phyloP scores from a whole-genome alignment of 2,888 invertebrate species.

The Platerodrilus igneus region DNA sequence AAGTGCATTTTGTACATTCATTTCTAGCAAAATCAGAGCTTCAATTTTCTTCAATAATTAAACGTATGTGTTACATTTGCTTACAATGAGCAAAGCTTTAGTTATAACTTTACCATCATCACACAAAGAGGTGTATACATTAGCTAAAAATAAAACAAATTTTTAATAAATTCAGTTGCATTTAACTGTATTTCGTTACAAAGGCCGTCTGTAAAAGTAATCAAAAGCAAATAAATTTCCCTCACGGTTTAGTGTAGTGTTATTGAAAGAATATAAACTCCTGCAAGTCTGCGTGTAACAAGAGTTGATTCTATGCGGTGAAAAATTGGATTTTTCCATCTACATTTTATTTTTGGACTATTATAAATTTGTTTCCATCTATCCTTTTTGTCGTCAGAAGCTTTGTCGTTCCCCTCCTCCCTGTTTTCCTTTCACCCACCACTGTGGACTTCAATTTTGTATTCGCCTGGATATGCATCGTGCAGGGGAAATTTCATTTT shows the following conservation, averaged over 20 bases:
- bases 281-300: constrained; percentile 17
- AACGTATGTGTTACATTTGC: too few relatives aligned
- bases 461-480: constrained; percentile 40
- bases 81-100: too few relatives aligned
- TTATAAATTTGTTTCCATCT: constrained; percentile 43
- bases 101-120: too few relatives aligned
- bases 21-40: too few relatives aligned
- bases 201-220: too few relatives aligned
- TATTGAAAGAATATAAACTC: constrained; percentile 19
- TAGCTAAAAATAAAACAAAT: too few relatives aligned
- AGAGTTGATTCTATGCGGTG: constrained; percentile 27
- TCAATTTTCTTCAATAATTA: too few relatives aligned
- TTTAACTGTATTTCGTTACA: too few relatives aligned
- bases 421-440: constrained; percentile 30
- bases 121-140: too few relatives aligned
- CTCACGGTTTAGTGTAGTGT: constrained; percentile 8
- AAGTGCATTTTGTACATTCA: too few relatives aligned
- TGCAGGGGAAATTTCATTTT: constrained; percentile 45
- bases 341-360: constrained; percentile 37
- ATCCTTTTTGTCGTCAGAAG: constrained; percentile 38
- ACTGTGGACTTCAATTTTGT: constrained; percentile 44
- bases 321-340: constrained; percentile 37
- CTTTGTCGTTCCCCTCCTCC: constrained; percentile 29
- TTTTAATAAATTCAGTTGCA: too few relatives aligned
- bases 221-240: too few relatives aligned